Conservation (phyloP, 2,113 vertebrate species). For the Chionis minor region DNA sequence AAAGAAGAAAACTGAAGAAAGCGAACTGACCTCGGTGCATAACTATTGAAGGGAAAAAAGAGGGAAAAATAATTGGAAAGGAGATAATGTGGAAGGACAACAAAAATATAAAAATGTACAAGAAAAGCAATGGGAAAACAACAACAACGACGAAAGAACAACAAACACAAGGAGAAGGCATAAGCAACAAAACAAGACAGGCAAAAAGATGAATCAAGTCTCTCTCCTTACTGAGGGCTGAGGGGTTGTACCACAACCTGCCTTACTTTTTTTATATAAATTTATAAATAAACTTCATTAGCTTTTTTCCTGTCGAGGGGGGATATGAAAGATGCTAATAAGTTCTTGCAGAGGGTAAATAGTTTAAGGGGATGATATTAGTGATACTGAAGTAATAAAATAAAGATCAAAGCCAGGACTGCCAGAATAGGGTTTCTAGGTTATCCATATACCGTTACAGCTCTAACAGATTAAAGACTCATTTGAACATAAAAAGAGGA, state of each 20-base stretch:
- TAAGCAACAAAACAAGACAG: background rate
- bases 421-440: background rate
- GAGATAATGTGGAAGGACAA: background rate
- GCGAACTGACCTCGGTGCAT: background rate
- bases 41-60: background rate
- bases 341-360: slow-evolving; percentile 27
- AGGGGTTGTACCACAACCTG: background rate
- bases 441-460: background rate
- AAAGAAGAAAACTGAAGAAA: background rate
- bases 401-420: slow-evolving; percentile 34
- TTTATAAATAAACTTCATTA: background rate
- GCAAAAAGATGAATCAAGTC: background rate
- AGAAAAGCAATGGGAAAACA: background rate
- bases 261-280: background rate
- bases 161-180: background rate
- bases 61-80: background rate
- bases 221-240: background rate
- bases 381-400: slow-evolving; percentile 12
- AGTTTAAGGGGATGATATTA: slow-evolving; percentile 33
- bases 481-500: slow-evolving; percentile 12
- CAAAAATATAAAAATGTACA: background rate
- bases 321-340: background rate
- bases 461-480: slow-evolving; percentile 44
- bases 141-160: background rate
- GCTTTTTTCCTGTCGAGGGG: background rate